A percentile compares a stretch with the other conserved stretches of the same genome.
Evolutionary conservation across 2,113 vertebrate species (phyloP).

Genomic region (Haemorhous mexicanus): DNA sequence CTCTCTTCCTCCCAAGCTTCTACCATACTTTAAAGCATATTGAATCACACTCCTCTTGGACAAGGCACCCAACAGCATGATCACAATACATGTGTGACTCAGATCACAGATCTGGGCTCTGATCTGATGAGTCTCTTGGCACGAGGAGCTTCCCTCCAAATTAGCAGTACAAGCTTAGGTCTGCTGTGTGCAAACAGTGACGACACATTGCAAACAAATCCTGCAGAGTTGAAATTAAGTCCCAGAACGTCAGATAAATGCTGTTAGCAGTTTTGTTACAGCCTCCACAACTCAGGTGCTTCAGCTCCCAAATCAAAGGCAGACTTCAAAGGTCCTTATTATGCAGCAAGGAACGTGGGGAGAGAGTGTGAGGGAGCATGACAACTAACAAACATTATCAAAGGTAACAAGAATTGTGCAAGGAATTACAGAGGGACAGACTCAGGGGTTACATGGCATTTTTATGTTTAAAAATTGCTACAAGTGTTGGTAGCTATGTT

Average conservation of each 20-base stretch:
- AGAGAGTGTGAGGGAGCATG: not conserved
- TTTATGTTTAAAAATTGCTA: not conserved
- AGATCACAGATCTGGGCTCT: slow-evolving; percentile 35
- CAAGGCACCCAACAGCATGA: slow-evolving; percentile 7
- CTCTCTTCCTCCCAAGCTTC: not conserved
- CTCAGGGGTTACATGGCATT: not conserved
- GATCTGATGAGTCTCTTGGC: not conserved
- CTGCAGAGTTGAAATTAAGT: not conserved
- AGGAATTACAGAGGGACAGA: not conserved
- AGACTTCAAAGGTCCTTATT: slow-evolving; percentile 39
- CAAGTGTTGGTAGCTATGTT: not conserved
- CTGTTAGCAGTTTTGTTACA: slow-evolving; percentile 8
- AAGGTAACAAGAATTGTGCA: not conserved
- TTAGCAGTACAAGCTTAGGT: not conserved
- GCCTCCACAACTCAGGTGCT: not conserved
- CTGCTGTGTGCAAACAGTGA: slow-evolving; percentile 11
- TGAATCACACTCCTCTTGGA: slow-evolving; percentile 30
- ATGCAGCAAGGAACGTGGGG: not conserved
- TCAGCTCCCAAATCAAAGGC: slow-evolving; percentile 34
- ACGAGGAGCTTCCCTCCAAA: not conserved
- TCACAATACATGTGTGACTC: not conserved
- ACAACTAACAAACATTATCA: slow-evolving; percentile 38
- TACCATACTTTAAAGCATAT: not conserved
- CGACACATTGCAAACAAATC: slow-evolving; percentile 3
- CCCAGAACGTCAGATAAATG: not conserved